Evolutionary conservation across 2,888 invertebrate genomes (phyloP).

Genomic region (Neoascia interrupta): DNA sequence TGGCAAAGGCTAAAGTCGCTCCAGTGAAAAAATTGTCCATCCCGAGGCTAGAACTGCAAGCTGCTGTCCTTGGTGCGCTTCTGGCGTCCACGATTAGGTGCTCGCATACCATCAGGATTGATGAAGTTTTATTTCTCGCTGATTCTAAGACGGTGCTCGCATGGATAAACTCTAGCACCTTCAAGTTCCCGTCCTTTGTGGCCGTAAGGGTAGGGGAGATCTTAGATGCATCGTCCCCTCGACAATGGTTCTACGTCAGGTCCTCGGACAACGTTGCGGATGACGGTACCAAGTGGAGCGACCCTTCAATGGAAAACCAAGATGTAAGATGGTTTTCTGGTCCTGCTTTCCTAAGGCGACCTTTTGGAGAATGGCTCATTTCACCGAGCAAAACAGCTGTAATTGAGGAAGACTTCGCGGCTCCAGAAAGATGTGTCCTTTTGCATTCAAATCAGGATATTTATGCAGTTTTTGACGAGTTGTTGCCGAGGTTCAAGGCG

Average conservation of each 20-base stretch:
- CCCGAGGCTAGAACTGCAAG: slow-evolving; percentile 1
- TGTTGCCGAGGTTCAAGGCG: background rate
- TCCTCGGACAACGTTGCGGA: background rate
- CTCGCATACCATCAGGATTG: background rate
- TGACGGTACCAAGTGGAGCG: background rate
- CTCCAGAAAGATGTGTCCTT: background rate
- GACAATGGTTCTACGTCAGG: background rate
- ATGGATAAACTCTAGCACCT: background rate
- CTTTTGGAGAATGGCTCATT: background rate
- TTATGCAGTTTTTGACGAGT: background rate
- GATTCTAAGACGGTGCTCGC: slow-evolving; percentile 8
- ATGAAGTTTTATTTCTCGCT: background rate
- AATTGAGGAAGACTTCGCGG: background rate
- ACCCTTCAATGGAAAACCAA: background rate
- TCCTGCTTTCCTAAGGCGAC: background rate
- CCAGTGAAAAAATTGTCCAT: background rate
- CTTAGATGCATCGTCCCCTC: background rate
- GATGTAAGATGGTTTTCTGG: background rate
- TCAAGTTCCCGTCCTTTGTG: background rate
- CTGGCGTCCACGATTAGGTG: background rate
- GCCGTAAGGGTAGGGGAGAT: background rate
- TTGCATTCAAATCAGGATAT: background rate
- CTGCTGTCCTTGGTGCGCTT: slow-evolving; percentile 1
- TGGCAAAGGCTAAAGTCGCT: slow-evolving; percentile 23
- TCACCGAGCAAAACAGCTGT: background rate